Conservation (phyloP, 2,113 vertebrate species). For the Isurus oxyrinchus region DNA sequence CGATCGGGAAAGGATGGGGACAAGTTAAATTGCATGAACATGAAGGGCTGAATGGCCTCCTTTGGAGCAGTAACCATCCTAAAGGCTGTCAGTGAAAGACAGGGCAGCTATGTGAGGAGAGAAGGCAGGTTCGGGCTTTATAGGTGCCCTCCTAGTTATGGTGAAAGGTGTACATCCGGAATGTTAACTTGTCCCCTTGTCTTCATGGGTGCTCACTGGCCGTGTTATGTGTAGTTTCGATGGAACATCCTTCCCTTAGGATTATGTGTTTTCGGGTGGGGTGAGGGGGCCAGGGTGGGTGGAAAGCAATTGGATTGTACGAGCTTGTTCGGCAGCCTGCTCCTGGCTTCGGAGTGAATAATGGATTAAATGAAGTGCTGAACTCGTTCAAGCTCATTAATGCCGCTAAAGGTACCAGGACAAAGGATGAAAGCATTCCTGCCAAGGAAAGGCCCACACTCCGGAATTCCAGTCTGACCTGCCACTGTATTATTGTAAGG, state of each 20-base stretch:
- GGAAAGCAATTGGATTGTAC: not conserved
- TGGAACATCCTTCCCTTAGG: not conserved
- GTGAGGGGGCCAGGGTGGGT: not conserved
- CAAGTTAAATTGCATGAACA: too few relatives aligned
- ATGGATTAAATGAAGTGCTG: conserved; percentile 37
- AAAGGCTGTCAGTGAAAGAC: not conserved
- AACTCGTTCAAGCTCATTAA: conserved; percentile 15
- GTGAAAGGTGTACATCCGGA: not conserved
- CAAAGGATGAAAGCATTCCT: conserved; percentile 36
- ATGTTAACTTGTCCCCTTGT: not conserved
- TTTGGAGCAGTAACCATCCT: not conserved
- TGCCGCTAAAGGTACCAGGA: not conserved
- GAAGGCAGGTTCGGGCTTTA: not conserved
- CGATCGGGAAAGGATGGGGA: too few relatives aligned
- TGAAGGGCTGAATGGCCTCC: too few relatives aligned
- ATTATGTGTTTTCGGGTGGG: not conserved
- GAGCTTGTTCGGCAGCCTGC: not conserved
- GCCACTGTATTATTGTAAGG: conserved; percentile 18
- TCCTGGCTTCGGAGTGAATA: not conserved
- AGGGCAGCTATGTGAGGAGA: not conserved
- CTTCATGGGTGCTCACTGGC: not conserved
- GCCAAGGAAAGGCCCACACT: not conserved
- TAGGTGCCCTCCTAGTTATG: not conserved
- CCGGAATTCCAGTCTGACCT: not conserved
- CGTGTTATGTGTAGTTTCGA: not conserved